A percentile compares a stretch with the other conserved stretches of the same genome.
Conservation (phyloP, 2,113 vertebrate species). For the Ammodytes dubius region DNA sequence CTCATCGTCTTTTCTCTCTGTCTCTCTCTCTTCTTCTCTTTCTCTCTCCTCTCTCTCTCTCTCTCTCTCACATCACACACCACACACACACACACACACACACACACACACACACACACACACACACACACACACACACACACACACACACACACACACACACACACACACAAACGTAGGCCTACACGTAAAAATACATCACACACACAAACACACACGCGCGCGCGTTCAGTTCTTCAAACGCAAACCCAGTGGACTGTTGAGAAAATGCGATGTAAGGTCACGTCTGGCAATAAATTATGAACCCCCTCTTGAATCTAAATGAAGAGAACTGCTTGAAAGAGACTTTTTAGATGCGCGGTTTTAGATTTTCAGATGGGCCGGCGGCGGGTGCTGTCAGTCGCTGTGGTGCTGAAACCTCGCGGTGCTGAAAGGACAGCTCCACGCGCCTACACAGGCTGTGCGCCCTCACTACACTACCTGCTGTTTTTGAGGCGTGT, state of each 20-base stretch:
- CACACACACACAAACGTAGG: not conserved
- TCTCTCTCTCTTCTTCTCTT: conserved; percentile 2
- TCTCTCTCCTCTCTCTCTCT: not conserved
- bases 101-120: not conserved
- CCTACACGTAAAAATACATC: not conserved
- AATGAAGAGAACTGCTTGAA: conserved; percentile 39
- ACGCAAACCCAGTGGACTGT: conserved; percentile 42
- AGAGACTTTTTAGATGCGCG: conserved; percentile 47
- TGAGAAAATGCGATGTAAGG: conserved; percentile 53
- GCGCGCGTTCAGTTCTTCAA: conserved; percentile 36
- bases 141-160: not conserved
- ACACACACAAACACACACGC: conserved; percentile 5
- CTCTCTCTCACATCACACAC: not conserved
- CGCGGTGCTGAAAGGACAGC: conserved; percentile 86
- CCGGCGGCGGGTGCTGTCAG: conserved; percentile 68
- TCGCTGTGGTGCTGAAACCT: conserved; percentile 75
- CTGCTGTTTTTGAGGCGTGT: conserved; percentile 47
- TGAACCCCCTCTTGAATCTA: conserved; percentile 43
- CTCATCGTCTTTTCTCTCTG: conserved; percentile 55
- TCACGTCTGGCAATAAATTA: conserved; percentile 56
- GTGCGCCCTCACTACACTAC: conserved; percentile 40
- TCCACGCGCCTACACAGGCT: conserved; percentile 72
- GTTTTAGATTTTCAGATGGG: conserved; percentile 33
- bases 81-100: conserved; percentile 7
- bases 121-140: conserved; percentile 16